Percentiles rank a stretch among this genome's conserved stretches.
Evolutionary conservation across 2,888 invertebrate genomes (phyloP).

Genomic region (Lingula anatina): DNA sequence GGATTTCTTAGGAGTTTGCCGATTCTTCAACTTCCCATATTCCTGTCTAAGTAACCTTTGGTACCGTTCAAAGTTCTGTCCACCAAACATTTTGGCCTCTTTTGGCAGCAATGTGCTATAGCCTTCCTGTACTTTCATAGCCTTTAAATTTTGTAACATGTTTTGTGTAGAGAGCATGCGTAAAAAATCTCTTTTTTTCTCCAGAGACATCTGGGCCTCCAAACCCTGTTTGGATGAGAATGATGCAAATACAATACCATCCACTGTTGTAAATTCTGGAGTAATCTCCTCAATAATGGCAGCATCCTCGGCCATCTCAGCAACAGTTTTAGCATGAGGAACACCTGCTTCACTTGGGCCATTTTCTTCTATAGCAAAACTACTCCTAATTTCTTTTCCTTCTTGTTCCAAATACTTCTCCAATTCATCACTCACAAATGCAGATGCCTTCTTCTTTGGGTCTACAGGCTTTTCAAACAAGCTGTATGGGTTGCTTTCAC

Average conservation of each 20-base stretch:
- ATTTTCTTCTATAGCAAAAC: too few species aligned
- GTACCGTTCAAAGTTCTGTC: too few species aligned
- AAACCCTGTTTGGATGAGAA: conserved; percentile 30
- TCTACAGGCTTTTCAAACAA: conserved; percentile 2
- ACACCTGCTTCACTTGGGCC: too few species aligned
- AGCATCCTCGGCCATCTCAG: conserved; percentile 4
- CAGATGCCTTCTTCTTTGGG: conserved; percentile 15
- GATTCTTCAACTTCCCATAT: neutral
- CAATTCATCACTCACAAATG: conserved; percentile 26
- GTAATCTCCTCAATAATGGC: too few species aligned
- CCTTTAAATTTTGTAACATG: too few species aligned
- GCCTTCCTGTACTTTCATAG: too few species aligned
- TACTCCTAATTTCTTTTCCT: conserved; percentile 3
- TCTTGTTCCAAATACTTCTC: conserved; percentile 22
- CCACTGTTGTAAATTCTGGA: conserved; percentile 40
- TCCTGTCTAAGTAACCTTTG: neutral
- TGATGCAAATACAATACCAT: conserved; percentile 35
- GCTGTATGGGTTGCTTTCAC: neutral
- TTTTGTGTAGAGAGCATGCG: too few species aligned
- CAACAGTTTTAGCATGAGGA: conserved; percentile 1
- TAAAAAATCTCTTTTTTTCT: conserved; percentile 22
- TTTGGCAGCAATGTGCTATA: too few species aligned
- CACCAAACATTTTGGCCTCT: too few species aligned
- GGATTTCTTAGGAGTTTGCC: conserved; percentile 20
- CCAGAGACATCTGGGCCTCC: conserved; percentile 30